Evolutionary conservation across 2,797 vertebrate genomes (phyloP).

Genomic region (Scleropages formosus): DNA sequence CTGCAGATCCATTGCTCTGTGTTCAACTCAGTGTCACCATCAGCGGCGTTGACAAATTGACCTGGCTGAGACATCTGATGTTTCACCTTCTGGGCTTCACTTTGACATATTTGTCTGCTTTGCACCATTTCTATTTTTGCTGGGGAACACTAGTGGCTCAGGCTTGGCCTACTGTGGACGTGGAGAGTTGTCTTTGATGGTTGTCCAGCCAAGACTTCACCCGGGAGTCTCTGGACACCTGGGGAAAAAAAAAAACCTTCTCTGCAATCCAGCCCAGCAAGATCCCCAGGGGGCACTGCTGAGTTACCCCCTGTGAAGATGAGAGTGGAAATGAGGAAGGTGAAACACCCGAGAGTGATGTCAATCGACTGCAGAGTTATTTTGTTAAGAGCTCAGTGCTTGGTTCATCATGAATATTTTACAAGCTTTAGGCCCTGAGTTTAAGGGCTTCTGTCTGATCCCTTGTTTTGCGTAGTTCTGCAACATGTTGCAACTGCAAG

Average conservation of each 20-base stretch:
- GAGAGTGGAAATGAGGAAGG: background rate
- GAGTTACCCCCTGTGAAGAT: conserved; percentile 10
- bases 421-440: background rate
- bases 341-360: background rate
- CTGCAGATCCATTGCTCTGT: background rate
- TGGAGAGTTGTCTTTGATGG: conserved; percentile 35
- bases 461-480: background rate
- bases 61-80: conserved; percentile 43
- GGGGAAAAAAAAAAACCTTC: conserved; percentile 32
- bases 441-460: background rate
- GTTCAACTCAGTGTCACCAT: conserved; percentile 37
- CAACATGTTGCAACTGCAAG: background rate
- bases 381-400: conserved; percentile 9
- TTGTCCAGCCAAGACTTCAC: conserved; percentile 34
- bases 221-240: conserved; percentile 29
- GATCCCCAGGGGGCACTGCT: conserved; percentile 27
- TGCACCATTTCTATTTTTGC: conserved; percentile 44
- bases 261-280: conserved; percentile 39
- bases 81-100: conserved; percentile 39
- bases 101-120: conserved; percentile 42
- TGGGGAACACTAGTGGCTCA: conserved; percentile 31
- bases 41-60: conserved; percentile 45
- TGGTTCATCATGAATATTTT: background rate
- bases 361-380: background rate
- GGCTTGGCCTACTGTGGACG: conserved; percentile 5